phyloP scores from a whole-genome alignment of 1,140 invertebrate species.

The Augochlora pura region DNA sequence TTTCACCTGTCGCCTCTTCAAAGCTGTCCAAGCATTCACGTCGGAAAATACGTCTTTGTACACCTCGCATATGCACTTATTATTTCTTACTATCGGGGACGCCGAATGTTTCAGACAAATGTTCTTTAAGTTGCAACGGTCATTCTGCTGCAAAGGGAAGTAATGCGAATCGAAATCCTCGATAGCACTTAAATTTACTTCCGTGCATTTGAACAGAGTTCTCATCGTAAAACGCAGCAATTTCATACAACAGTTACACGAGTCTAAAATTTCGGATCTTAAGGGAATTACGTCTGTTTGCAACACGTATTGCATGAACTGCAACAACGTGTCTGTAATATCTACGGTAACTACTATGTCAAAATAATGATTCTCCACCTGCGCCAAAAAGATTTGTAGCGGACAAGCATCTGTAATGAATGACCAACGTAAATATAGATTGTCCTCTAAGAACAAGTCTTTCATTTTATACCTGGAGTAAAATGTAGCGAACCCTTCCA shows the following conservation, averaged over 20 bases:
- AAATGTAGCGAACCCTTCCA: conserved; percentile 70
- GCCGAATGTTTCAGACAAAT: conserved; percentile 43
- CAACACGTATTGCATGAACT: conserved; percentile 64
- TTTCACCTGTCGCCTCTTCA: conserved; percentile 64
- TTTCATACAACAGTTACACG: conserved; percentile 70
- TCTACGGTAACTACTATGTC: conserved; percentile 70
- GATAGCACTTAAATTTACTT: conserved; percentile 50
- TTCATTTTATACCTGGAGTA: conserved; percentile 62
- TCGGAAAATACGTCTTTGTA: conserved; percentile 41
- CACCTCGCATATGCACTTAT: conserved; percentile 25
- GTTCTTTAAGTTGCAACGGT: conserved; percentile 20
- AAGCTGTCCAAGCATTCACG: conserved; percentile 60
- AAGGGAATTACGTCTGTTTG: conserved; percentile 61
- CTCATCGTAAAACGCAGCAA: conserved; percentile 68
- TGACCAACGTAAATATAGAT: conserved; percentile 23
- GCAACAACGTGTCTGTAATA: conserved; percentile 65
- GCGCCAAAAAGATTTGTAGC: conserved; percentile 70
- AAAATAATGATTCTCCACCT: conserved; percentile 69
- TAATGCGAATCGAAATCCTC: neutral
- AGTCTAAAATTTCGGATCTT: conserved; percentile 52
- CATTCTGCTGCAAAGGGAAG: conserved; percentile 1
- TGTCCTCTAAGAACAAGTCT: neutral
- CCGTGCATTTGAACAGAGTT: conserved; percentile 69
- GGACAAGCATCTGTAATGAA: conserved; percentile 71
- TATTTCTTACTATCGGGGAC: neutral